phyloP scores from a whole-genome alignment of 2,888 invertebrate species.

The Pyrrhia umbra region DNA sequence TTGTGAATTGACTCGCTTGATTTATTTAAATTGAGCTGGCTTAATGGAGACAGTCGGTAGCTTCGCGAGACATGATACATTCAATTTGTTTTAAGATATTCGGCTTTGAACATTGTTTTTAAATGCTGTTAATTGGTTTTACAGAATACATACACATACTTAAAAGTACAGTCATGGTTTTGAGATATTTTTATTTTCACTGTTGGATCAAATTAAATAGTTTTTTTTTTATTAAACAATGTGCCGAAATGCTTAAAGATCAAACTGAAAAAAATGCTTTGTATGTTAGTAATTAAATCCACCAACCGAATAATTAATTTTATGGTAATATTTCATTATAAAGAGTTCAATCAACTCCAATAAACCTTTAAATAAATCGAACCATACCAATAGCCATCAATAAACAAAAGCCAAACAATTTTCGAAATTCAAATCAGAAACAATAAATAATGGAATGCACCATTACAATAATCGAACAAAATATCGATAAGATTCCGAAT shows the following conservation, averaged over 20 bases:
- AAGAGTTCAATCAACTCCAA: slow-evolving; percentile 7
- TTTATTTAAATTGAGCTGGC: slow-evolving; percentile 51
- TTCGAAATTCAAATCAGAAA: slow-evolving; percentile 24
- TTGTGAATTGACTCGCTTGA: slow-evolving; percentile 48
- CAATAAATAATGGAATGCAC: slow-evolving; percentile 27
- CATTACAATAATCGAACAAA: slow-evolving; percentile 34
- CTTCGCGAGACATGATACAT: slow-evolving; percentile 25
- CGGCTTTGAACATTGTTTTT: slow-evolving; percentile 2
- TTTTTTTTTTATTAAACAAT: too few relatives aligned
- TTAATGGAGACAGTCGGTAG: slow-evolving; percentile 37
- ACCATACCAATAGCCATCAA: slow-evolving; percentile 24
- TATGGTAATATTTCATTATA: neutral
- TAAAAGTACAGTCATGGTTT: too few relatives aligned
- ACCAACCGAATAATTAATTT: too few relatives aligned
- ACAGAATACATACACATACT: too few relatives aligned
- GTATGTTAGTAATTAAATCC: too few relatives aligned
- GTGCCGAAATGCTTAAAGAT: too few relatives aligned
- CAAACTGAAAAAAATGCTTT: too few relatives aligned
- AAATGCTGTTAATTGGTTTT: neutral
- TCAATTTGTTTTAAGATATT: slow-evolving; percentile 28
- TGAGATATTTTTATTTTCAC: too few relatives aligned
- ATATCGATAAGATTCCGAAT: slow-evolving; percentile 26
- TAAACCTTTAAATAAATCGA: slow-evolving; percentile 20
- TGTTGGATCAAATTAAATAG: neutral
- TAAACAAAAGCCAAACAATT: slow-evolving; percentile 30